Conservation (phyloP, 2,888 invertebrate genomes). For the Tipula unca region DNA sequence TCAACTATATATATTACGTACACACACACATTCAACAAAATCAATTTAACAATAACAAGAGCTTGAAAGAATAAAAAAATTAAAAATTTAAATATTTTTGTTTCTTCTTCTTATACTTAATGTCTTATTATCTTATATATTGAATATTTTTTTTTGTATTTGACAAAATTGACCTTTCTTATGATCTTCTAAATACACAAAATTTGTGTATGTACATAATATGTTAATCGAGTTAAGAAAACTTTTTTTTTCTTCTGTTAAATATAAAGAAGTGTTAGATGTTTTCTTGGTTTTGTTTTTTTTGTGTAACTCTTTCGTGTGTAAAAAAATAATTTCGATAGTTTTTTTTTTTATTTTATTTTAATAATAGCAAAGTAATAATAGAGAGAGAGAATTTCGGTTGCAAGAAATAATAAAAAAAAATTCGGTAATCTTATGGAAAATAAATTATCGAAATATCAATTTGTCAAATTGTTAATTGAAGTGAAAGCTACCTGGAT, state of each 20-base stretch:
- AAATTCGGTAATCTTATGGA: slow-evolving; percentile 8
- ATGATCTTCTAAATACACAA: slow-evolving; percentile 4
- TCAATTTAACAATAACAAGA: background rate
- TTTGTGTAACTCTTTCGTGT: background rate
- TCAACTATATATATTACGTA: background rate
- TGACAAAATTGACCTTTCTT: slow-evolving; percentile 4
- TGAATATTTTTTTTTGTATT: background rate
- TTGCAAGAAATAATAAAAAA: background rate
- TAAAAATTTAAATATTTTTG: background rate
- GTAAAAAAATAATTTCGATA: background rate
- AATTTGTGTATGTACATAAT: background rate
- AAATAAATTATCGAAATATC: slow-evolving; percentile 8
- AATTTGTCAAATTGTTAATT: slow-evolving; percentile 14
- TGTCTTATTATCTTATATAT: background rate
- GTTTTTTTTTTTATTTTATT: background rate
- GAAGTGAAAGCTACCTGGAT: slow-evolving; percentile 14
- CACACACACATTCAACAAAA: background rate
- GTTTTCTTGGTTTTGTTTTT: background rate
- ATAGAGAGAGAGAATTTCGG: background rate
- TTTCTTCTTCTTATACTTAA: background rate
- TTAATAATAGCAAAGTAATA: slow-evolving; percentile 3
- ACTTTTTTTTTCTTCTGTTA: background rate
- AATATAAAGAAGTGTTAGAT: background rate
- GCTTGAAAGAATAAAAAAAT: background rate
- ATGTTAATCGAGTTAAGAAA: slow-evolving; percentile 14